Conservation (phyloP, 2,888 invertebrate genomes). For the Nesidiocoris tenuis region DNA sequence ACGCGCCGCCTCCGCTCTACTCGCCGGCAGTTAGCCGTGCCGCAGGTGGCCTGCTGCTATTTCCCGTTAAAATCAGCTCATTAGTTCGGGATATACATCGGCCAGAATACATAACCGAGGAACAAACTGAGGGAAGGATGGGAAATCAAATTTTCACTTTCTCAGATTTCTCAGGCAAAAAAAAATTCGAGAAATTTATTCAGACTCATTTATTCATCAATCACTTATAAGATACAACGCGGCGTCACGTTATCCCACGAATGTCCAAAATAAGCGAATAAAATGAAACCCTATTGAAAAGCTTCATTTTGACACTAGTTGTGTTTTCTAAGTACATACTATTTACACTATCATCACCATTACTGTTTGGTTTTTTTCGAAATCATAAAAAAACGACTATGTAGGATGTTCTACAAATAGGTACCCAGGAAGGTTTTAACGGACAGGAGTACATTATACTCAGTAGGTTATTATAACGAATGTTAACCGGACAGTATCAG, state of each 20-base stretch:
- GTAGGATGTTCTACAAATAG: background rate
- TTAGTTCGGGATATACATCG: no score
- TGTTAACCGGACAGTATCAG: background rate
- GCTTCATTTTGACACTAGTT: background rate
- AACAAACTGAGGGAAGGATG: no score
- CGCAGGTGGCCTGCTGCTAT: no score
- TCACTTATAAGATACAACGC: background rate
- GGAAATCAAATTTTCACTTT: no score
- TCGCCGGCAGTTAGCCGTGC: no score
- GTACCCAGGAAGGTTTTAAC: background rate
- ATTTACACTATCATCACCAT: background rate
- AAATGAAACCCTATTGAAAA: background rate
- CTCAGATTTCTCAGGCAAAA: no score
- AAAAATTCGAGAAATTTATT: no score
- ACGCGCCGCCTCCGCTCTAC: no score
- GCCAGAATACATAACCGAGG: no score
- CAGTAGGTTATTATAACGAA: no score
- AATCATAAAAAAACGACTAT: background rate
- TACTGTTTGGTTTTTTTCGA: background rate
- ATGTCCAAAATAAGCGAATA: background rate
- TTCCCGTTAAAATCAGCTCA: no score
- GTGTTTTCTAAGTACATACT: background rate
- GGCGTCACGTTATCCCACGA: background rate
- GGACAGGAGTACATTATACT: background rate
- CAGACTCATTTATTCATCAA: background rate